Base-by-base conservation (phyloP, 2,113 vertebrate species). In the Coreoperca whiteheadi region DNA sequence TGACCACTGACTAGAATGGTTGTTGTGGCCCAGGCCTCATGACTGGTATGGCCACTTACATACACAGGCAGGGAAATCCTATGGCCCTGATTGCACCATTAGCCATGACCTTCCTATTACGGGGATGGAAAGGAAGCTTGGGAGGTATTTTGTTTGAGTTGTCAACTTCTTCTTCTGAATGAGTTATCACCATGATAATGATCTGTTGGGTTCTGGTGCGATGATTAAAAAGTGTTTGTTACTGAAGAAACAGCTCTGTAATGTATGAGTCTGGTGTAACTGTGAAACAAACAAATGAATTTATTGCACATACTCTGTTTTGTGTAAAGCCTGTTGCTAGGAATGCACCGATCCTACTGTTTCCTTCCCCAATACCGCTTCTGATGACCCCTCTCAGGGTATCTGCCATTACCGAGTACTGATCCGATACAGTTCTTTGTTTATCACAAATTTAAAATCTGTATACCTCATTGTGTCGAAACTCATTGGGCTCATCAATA, bases 1-100 rank as follows among this genome's bases (percentile, higher is more conserved):
- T 85, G 90, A 92, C 92, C 74, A 59, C 70, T 76, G 74, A 84
- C 83, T 77, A 87, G 89, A 92, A 89, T 88, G 83, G 91, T 82
- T 88, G 87, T 79, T 81, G 77, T 93, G 92, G 92, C 87, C 90
- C 65, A 32, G 79, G 87, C 81, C 87, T 87, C 84, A 79, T 89
- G 88, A 92, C 83, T 83, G 83, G 79, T 87, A 79, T 79, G 79
- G 82, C 65, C 66, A 75, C 72, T 88, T 87, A 83, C 83, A 63
- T 81, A 85, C 85, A 85, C 46, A 72, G 72, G 77, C 82, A 82
- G 83, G 84, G 57, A 69, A 85, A 85, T 86, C 73, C 54, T 79
- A 37, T 8, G 60, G 65, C 72, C 60, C 63, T 7, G 61, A 51
- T 74, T 77, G 73, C 53, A 46, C 81, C 79, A 81, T 91, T 85